These are phyloP conservation scores for Bungarus multicinctus DNA, from an alignment of 2,113 vertebrate genomes.

Conservation along the genomic window DNA sequence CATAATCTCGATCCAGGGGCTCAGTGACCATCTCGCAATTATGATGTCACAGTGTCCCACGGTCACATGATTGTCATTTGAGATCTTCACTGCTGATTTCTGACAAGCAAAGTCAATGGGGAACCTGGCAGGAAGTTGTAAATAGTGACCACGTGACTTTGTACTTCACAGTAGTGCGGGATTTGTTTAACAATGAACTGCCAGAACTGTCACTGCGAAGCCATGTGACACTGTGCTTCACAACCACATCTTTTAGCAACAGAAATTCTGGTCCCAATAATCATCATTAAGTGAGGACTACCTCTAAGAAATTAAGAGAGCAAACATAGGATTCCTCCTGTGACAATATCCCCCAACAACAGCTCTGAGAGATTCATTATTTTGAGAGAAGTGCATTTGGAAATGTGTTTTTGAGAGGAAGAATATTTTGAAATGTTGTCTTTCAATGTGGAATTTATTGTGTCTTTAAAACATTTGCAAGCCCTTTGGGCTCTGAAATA, in stretches of 20 bases:
- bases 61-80: neutral
- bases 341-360: neutral
- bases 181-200: neutral
- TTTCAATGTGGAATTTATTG: neutral
- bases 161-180: neutral
- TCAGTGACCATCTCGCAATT: neutral
- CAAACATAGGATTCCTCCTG: neutral
- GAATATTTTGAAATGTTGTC: neutral
- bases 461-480: slow-evolving; percentile 1
- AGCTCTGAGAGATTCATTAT: too few species aligned
- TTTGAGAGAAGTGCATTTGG: neutral
- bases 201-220: neutral
- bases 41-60: neutral
- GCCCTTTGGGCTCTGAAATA: slow-evolving; percentile 42
- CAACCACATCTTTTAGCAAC: neutral
- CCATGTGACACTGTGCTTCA: neutral
- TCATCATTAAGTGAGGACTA: neutral
- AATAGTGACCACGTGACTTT: neutral
- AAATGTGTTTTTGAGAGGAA: neutral
- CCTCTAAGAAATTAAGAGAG: neutral
- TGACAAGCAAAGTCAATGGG: neutral
- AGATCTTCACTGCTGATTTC: neutral
- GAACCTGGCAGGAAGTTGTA: neutral
- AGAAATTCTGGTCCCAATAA: neutral
- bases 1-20: neutral